Conservation (phyloP, 2,113 vertebrate species). For the Eolophus roseicapilla region DNA sequence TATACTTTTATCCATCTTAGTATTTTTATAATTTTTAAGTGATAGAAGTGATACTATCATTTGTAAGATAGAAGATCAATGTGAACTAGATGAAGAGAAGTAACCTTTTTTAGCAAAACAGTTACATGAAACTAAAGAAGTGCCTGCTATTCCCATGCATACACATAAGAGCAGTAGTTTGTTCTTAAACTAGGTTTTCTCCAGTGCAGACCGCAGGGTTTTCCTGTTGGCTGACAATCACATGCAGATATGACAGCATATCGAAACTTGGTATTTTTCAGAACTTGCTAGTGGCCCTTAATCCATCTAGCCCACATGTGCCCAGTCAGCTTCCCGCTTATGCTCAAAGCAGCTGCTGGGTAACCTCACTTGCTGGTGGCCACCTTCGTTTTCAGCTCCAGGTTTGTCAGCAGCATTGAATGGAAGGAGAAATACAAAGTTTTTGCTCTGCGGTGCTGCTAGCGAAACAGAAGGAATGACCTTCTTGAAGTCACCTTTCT, state of each 20-base stretch:
- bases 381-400: background rate
- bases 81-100: background rate
- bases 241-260: background rate
- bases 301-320: background rate
- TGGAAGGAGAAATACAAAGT: background rate
- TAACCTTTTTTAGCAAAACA: background rate
- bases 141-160: background rate
- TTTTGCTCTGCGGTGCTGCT: background rate
- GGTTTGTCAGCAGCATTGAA: background rate
- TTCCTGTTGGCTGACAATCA: conserved; percentile 3
- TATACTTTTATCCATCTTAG: background rate
- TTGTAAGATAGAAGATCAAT: background rate
- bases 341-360: background rate
- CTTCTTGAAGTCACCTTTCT: background rate
- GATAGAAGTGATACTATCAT: background rate
- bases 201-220: background rate
- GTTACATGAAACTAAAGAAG: background rate
- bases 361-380: background rate
- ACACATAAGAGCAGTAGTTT: background rate
- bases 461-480: background rate
- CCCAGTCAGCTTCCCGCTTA: background rate
- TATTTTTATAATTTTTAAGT: background rate
- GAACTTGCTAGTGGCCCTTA: background rate
- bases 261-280: background rate
- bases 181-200: background rate